Percentiles rank a stretch among this genome's conserved stretches.
Conservation (phyloP, 2,888 invertebrate species). For the Heliconius ethilla region DNA sequence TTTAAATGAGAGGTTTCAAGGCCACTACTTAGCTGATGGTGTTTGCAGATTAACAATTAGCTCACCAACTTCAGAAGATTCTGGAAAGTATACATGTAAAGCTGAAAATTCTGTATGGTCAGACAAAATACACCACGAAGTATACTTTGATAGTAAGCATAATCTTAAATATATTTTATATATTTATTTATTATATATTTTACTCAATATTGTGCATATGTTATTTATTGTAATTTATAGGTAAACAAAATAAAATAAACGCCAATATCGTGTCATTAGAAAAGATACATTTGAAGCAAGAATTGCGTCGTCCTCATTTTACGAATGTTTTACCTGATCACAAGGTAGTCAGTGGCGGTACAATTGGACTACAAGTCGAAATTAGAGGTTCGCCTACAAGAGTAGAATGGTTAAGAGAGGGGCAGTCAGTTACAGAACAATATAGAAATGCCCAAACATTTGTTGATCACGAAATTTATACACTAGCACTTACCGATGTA, state of each 20-base stretch:
- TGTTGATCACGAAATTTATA: conserved; percentile 86
- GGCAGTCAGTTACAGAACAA: conserved; percentile 79
- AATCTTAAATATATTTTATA: neutral
- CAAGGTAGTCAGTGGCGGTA: conserved; percentile 88
- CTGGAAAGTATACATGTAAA: conserved; percentile 88
- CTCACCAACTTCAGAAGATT: conserved; percentile 85
- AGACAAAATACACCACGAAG: conserved; percentile 88
- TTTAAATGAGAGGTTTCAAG: conserved; percentile 82
- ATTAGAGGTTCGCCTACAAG: conserved; percentile 87
- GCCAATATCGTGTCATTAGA: conserved; percentile 66
- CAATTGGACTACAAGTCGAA: conserved; percentile 91
- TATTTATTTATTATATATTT: conserved; percentile 38
- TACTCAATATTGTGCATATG: conserved; percentile 1
- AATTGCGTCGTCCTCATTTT: conserved; percentile 86
- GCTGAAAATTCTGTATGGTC: conserved; percentile 88
- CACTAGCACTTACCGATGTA: conserved; percentile 87
- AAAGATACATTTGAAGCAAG: conserved; percentile 62
- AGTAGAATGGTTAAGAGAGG: conserved; percentile 89
- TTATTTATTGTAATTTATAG: conserved; percentile 52
- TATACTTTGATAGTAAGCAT: conserved; percentile 84
- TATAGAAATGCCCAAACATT: conserved; percentile 86
- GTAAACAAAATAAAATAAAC: conserved; percentile 60
- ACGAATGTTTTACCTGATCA: conserved; percentile 86
- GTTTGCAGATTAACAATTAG: conserved; percentile 86
- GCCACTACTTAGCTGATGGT: conserved; percentile 87